Evolutionary conservation across 2,888 invertebrate species (phyloP).

Genomic region (Sinotaia quadrata): DNA sequence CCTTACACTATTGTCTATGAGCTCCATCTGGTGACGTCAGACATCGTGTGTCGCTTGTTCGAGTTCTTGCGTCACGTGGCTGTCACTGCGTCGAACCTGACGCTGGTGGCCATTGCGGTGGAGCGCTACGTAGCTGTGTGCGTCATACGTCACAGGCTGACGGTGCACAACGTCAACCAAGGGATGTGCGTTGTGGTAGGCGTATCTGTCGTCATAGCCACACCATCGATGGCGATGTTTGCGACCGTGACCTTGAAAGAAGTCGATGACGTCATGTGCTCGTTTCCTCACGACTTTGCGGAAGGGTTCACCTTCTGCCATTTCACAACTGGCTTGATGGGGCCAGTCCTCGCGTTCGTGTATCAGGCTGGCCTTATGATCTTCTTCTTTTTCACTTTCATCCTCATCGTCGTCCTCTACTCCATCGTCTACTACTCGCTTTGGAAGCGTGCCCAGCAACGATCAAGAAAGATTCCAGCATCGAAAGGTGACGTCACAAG

Average conservation of each 20-base stretch:
- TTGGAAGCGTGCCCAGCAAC: constrained; percentile 48
- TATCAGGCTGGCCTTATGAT: constrained; percentile 49
- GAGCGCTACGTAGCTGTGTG: constrained; percentile 60
- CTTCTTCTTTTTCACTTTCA: constrained; percentile 41
- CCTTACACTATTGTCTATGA: constrained; percentile 58
- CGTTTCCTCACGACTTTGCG: constrained; percentile 41
- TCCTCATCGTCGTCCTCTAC: constrained; percentile 52
- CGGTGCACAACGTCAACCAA: constrained; percentile 42
- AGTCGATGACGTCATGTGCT: constrained; percentile 44
- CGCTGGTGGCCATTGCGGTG: constrained; percentile 53
- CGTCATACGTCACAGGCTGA: constrained; percentile 44
- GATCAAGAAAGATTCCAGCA: not conserved
- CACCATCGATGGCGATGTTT: constrained; percentile 50
- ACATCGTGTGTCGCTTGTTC: constrained; percentile 48
- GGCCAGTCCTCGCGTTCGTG: constrained; percentile 36
- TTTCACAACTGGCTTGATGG: constrained; percentile 51
- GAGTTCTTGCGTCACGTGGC: constrained; percentile 54
- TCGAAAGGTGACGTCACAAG: not conserved
- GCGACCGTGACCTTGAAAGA: constrained; percentile 47
- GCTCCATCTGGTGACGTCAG: constrained; percentile 50
- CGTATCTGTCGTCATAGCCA: constrained; percentile 42
- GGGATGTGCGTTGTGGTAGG: constrained; percentile 44
- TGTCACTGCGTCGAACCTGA: constrained; percentile 47
- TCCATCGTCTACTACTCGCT: constrained; percentile 50
- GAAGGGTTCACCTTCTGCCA: constrained; percentile 47